These are phyloP conservation scores for Macrophya annulata DNA, from an alignment of 2,888 invertebrate genomes.

Conservation along the genomic window DNA sequence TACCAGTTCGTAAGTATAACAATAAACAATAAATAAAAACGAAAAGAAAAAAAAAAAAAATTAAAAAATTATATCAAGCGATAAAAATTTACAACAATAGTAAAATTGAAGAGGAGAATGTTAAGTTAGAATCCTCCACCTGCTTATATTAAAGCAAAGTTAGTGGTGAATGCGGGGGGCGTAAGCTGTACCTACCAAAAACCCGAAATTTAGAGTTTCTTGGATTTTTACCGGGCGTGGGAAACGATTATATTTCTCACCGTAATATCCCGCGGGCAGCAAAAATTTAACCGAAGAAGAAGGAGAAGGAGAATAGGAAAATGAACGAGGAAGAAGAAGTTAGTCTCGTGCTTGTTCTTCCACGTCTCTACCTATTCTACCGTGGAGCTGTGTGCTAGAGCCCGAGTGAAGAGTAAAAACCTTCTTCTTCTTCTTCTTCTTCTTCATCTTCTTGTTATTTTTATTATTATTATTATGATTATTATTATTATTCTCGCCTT, in stretches of 20 bases:
- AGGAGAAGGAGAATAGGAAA: not conserved
- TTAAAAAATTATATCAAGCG: not conserved
- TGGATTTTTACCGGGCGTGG: constrained; percentile 66
- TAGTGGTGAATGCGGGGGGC: too few relatives aligned
- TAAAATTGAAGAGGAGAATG: too few relatives aligned
- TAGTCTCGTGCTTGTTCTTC: constrained; percentile 56
- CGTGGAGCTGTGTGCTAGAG: constrained; percentile 45
- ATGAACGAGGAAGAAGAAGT: too few relatives aligned
- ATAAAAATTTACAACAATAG: too few relatives aligned
- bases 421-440: not conserved
- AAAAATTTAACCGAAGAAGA: constrained; percentile 66
- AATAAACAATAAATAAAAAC: not conserved
- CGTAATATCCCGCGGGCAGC: constrained; percentile 65
- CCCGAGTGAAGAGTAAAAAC: not conserved
- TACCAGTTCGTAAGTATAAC: constrained; percentile 94
- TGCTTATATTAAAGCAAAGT: too few relatives aligned
- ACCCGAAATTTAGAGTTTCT: not conserved
- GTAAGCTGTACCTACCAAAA: too few relatives aligned
- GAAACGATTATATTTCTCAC: constrained; percentile 67
- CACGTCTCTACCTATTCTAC: constrained; percentile 50
- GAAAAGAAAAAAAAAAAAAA: not conserved
- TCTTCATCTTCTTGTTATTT: too few relatives aligned
- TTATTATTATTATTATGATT: not conserved
- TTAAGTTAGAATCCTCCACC: too few relatives aligned
- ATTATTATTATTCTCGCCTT: not conserved